These are phyloP conservation scores for Phoeniculus purpureus DNA, from an alignment of 2,797 vertebrate species.

Conservation along the genomic window DNA sequence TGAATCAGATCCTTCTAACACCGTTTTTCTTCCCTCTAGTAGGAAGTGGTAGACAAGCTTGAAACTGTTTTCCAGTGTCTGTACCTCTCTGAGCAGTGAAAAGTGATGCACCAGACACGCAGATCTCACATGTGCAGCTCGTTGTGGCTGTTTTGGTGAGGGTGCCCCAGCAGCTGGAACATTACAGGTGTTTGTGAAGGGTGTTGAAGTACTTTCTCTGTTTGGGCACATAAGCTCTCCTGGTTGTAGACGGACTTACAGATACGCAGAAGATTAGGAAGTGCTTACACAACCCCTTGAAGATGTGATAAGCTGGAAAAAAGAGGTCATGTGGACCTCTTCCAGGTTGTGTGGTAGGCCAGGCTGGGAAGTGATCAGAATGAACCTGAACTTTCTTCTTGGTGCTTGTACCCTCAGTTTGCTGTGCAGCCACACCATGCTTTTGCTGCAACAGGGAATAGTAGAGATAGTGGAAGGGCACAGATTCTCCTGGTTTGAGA, in stretches of 20 bases:
- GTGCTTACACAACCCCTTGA: not conserved
- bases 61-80: not conserved
- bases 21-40: not conserved
- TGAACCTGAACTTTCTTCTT: not conserved
- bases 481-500: not conserved
- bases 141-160: not conserved
- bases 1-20: not conserved
- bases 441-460: not conserved
- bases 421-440: not conserved
- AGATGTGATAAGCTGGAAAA: not conserved
- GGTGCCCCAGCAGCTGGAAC: not conserved
- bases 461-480: not conserved
- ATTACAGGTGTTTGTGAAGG: not conserved
- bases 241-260: not conserved
- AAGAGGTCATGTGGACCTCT: not conserved
- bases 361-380: not conserved
- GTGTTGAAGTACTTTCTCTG: not conserved
- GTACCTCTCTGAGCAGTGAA: not conserved
- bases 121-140: accelerated
- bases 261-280: not conserved
- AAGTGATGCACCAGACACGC: not conserved
- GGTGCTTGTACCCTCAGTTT: not conserved
- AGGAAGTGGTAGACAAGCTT: not conserved
- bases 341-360: not conserved
- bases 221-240: not conserved